phyloP scores from a whole-genome alignment of 2,888 invertebrate genomes.

The Scaptomyza polygonia region DNA sequence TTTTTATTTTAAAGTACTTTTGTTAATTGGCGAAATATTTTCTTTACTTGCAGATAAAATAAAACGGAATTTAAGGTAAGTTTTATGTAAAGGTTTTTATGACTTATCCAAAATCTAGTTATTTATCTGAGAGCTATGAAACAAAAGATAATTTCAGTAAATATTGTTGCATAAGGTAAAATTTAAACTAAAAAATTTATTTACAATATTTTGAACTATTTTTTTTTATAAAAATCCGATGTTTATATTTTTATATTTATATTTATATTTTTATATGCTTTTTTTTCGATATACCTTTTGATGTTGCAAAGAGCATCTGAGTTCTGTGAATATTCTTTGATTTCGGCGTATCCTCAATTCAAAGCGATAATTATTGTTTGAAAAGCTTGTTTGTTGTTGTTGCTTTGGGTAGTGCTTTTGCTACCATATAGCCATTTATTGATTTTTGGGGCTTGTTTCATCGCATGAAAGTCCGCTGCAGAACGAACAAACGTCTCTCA shows the following conservation, averaged over 20 bases:
- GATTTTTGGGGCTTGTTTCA: constrained; percentile 30
- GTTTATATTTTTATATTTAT: too few species aligned
- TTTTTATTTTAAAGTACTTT: background rate
- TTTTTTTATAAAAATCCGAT: too few species aligned
- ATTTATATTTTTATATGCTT: too few species aligned
- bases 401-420: background rate
- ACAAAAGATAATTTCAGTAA: too few species aligned
- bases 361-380: background rate
- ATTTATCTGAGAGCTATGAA: too few species aligned
- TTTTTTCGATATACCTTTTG: background rate
- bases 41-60: constrained; percentile 6
- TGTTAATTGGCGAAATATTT: background rate
- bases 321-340: background rate
- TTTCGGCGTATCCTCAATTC: too few species aligned
- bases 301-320: background rate
- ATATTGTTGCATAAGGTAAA: too few species aligned
- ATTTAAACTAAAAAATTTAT: too few species aligned
- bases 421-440: constrained; percentile 29
- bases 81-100: background rate
- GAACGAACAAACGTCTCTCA: background rate
- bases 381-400: background rate
- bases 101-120: too few species aligned
- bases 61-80: background rate
- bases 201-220: too few species aligned
- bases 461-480: background rate